phyloP scores from a whole-genome alignment of 1,140 invertebrate species.

The Trachymyrmex septentrionalis region DNA sequence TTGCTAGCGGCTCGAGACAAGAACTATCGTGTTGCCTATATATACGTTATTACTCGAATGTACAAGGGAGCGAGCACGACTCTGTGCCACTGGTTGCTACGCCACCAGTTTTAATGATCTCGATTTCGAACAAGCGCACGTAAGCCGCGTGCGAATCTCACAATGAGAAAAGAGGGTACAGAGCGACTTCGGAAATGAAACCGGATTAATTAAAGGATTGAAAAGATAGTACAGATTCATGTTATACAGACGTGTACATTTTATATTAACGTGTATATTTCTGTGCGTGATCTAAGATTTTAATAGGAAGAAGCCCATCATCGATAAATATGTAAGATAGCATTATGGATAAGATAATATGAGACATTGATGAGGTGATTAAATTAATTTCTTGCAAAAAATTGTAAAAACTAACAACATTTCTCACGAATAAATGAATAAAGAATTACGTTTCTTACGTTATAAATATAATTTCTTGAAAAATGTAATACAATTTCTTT shows the following conservation, averaged over 20 bases:
- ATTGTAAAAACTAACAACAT: not conserved
- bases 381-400: not conserved
- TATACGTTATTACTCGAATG: slow-evolving; percentile 34
- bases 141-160: slow-evolving; percentile 55
- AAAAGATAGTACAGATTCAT: not conserved
- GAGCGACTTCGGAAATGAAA: not conserved
- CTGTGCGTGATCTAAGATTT: not conserved
- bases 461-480: no score
- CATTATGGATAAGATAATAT: not conserved
- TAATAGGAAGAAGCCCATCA: not conserved
- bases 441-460: not conserved
- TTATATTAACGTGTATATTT: not conserved
- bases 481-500: not conserved
- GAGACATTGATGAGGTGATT: not conserved
- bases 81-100: slow-evolving; percentile 18
- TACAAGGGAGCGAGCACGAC: slow-evolving; percentile 25
- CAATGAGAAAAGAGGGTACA: not conserved
- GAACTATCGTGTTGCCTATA: slow-evolving; percentile 58
- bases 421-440: not conserved
- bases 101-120: slow-evolving; percentile 77
- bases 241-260: no score
- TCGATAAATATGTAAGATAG: not conserved
- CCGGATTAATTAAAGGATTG: slow-evolving; percentile 12
- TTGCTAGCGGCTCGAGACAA: slow-evolving; percentile 71
- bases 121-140: slow-evolving; percentile 69